Evolutionary conservation across 1,140 invertebrate species (phyloP).

Genomic region (Meloidogyne hapla): DNA sequence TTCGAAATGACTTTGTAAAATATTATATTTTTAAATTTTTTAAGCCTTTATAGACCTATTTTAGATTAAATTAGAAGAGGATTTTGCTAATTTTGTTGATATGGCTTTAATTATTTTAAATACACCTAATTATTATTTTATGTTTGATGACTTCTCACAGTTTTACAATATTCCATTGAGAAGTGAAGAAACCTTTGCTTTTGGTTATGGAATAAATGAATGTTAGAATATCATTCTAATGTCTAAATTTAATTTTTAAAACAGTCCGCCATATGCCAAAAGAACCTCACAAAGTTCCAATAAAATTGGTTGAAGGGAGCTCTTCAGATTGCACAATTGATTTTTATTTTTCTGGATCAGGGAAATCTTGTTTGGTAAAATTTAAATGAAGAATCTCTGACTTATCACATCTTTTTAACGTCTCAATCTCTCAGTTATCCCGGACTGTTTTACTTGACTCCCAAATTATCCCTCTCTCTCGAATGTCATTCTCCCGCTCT

Average conservation of each 20-base stretch:
- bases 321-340: not conserved
- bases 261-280: not conserved
- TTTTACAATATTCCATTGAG: not conserved
- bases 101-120: slow-evolving; percentile 3
- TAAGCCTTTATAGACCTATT: not conserved
- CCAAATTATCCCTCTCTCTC: too few relatives aligned
- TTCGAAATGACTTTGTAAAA: not conserved
- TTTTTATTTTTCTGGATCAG: not conserved
- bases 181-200: not conserved
- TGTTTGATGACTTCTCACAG: not conserved
- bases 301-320: not conserved
- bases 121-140: not conserved
- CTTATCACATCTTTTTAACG: too few relatives aligned
- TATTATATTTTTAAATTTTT: not conserved
- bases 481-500: too few relatives aligned
- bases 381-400: not conserved
- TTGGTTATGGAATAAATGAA: not conserved
- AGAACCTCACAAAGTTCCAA: not conserved
- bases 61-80: not conserved
- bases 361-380: not conserved
- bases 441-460: too few relatives aligned
- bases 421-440: too few relatives aligned
- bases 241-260: too few relatives aligned
- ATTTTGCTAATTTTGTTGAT: not conserved
- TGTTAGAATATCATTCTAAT: not conserved